A percentile compares a stretch with the other conserved stretches of the same genome.
Conservation (phyloP, 1,140 invertebrate species). For the Drosophila trapezifrons region DNA sequence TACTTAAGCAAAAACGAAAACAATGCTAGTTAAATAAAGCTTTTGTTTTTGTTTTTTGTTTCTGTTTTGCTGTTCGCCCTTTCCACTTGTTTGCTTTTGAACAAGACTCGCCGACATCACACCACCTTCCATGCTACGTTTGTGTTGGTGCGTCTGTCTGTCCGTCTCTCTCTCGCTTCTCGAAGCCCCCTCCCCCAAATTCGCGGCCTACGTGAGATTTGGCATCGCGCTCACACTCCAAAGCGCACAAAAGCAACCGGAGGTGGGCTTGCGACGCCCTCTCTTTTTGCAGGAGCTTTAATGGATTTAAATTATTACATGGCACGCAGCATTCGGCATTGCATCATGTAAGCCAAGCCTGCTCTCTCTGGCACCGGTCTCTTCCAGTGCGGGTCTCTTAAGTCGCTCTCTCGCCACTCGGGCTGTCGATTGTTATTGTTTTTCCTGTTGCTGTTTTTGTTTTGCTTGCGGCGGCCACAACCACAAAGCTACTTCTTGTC, state of each 20-base stretch:
- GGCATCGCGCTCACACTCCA: conserved; percentile 16
- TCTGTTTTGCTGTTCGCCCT: conserved; percentile 53
- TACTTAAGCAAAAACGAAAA: conserved; percentile 54
- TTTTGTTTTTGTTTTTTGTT: conserved; percentile 44
- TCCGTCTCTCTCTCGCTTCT: conserved; percentile 39
- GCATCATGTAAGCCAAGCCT: conserved; percentile 35
- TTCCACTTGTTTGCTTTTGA: conserved; percentile 70
- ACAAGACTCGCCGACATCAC: conserved; percentile 70
- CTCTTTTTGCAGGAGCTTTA: conserved; percentile 35
- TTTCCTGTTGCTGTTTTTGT: conserved; percentile 67
- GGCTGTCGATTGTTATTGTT: conserved; percentile 73
- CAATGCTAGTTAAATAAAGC: conserved; percentile 38
- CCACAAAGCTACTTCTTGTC: conserved; percentile 64
- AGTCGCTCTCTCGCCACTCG: conserved; percentile 18
- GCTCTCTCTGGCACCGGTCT: conserved; percentile 69
- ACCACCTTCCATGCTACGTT: conserved; percentile 46
- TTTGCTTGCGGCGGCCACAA: conserved; percentile 51
- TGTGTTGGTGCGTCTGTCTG: conserved; percentile 15
- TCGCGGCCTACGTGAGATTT: conserved; percentile 66
- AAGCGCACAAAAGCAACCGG: conserved; percentile 9
- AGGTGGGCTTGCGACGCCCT: conserved; percentile 12
- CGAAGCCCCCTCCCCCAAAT: conserved; percentile 29
- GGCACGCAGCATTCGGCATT: conserved; percentile 12
- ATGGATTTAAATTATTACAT: conserved; percentile 30
- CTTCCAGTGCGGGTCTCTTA: conserved; percentile 52